Base-by-base conservation (phyloP, 2,888 invertebrate genomes). In the Agapostemon virescens region DNA sequence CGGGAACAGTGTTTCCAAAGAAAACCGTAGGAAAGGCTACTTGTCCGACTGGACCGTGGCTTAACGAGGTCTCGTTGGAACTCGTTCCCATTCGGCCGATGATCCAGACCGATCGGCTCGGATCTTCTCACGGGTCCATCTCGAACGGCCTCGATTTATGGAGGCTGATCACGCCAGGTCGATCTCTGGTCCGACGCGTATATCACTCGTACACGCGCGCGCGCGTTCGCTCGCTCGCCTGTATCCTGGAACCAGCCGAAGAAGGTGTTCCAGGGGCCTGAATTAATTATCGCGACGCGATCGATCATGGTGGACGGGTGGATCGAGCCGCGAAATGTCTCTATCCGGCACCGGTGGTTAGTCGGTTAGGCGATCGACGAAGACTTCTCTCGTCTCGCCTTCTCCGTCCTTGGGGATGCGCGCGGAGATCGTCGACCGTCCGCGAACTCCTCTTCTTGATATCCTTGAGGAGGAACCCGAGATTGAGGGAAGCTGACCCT, bases 111-210 rank as follows among this genome's bases (percentile, higher is more conserved):
- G 82, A 77, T 81, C 82, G 55, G 42, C 20, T 11, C 30, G 52
- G 42, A 74, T 77, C 63, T 72, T 83, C 83, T 81, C 77, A 75
- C 81, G 83, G 72, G 66, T 77, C 82, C 74, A 61, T 69, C 61
- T 61, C 58, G 63, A 52, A 58, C 68, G 52, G 42, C 58, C 74
- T 74, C 77, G 81, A 84, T 84, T 84, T 78, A 84, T 81, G 77
- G 84, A 77, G 64, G 72, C 20, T 66, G 79, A 84, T 84, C 84
- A 84, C 81, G 83, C 73, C 81, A 81, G 69, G 33, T 58, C 75
- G 80, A 73, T 69, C 69, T 52, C 30, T 30, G 30, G 66, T n/a
- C 71, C 49, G 74, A 55, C 70, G 75, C 74, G 80, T 80, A 72
- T 68, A 79, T 74, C 70, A 70, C 69, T 64, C 33, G 55, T 69